Evolutionary conservation across 2,113 vertebrate genomes (phyloP), one percentile per base, ranked within the genome.

Genomic region (Oreocharis arfaki): DNA sequence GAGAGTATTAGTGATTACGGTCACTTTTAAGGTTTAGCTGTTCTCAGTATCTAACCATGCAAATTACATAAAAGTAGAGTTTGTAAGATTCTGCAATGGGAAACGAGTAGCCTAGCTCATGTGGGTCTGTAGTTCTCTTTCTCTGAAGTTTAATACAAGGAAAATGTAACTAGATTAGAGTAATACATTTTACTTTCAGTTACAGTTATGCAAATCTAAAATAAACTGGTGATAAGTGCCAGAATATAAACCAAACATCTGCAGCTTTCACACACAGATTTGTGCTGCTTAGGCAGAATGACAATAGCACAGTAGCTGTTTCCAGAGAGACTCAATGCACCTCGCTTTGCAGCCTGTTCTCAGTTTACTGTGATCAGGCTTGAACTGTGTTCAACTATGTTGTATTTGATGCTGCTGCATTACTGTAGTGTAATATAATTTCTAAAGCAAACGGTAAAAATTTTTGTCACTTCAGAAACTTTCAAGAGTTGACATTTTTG

Each of bases 191-290:
- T 89, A n/a, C 49, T 89, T 92, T 83, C 52, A 41, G 28, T 87
- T 87, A 53, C 19, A 71, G 28, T 87, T 84, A 69, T 9, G 37
- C 68, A 95, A 93, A 89, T 89, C 53, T 87, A 65, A 89, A 97
- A 76, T 47, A 85, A 93, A 50, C 23, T 33, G 24, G 37, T 70
- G 65, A 9, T 49, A 81, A 86, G 22, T 75, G 52, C 57, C 70
- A 61, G 50, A 80, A 61, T 39, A 61, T 50, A 76, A 91, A 55
- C 23, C 46, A 91, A 60, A 70, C 19, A 14, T 11, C 20, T 55
- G 7, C 56, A 87, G 69, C 49, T 84, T 55, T 63, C 77, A 46
- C 21, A 42, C 61, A 35, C 8, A 15, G 18, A 11, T 74, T 75
- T 82, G 52, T 71, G 60, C 44, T 57, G 21, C 21, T 9, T 50